Percentiles rank a stretch among this genome's conserved stretches.
Evolutionary conservation across 1,140 invertebrate species (phyloP).

Genomic region (Camponotus vicinus): DNA sequence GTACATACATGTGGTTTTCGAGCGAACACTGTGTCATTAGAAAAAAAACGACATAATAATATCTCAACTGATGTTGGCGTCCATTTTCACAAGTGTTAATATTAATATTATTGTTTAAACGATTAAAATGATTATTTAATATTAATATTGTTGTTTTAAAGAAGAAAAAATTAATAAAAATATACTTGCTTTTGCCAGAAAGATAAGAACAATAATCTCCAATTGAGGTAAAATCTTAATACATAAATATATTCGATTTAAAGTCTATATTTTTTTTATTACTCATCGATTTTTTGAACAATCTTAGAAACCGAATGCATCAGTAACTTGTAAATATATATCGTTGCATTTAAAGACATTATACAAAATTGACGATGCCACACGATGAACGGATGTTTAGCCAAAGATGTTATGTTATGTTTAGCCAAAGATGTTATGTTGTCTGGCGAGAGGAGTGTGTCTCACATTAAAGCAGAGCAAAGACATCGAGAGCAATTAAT

Average conservation of each 20-base stretch:
- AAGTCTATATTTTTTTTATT: not conserved
- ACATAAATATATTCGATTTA: not conserved
- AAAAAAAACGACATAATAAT: not conserved
- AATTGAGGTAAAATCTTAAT: not conserved
- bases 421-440: constrained; percentile 9
- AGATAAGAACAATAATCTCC: not conserved
- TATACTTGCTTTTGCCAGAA: not conserved
- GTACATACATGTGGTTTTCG: not conserved
- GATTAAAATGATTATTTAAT: no score
- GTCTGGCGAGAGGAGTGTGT: not conserved
- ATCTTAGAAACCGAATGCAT: not conserved
- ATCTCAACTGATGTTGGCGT: not conserved
- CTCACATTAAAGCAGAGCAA: constrained; percentile 14
- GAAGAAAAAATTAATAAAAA: not conserved
- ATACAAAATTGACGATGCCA: constrained; percentile 9
- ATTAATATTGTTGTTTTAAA: not conserved
- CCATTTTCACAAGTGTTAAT: constrained; percentile 14
- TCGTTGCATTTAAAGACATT: not conserved
- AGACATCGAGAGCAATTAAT: constrained; percentile 22
- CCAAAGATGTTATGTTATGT: constrained; percentile 20
- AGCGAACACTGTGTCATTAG: not conserved
- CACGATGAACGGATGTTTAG: not conserved
- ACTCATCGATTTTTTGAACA: not conserved
- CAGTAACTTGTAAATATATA: not conserved
- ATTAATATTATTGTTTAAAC: not conserved